Evolutionary conservation across 2,888 invertebrate genomes (phyloP), one percentile per base, ranked within the genome.

Genomic region (Keiferia lycopersicella): DNA sequence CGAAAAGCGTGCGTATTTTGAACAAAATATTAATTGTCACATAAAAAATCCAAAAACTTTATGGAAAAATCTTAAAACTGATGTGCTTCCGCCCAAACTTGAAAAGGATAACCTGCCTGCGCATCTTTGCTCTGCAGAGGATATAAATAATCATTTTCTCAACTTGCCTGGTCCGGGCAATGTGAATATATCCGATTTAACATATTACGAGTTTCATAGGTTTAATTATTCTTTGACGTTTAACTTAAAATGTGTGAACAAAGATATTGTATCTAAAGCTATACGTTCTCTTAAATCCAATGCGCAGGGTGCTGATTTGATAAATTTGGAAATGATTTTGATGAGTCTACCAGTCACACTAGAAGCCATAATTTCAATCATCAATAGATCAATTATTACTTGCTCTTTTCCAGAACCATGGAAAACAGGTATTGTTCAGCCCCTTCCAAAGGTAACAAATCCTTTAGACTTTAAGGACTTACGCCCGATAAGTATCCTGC

Each of bases 401-500:
- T 12, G 30, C 30, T 38, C 34, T 2, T 73, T 70, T 61, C 74
- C 74, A 8, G 60, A 62, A 4, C 22, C 51, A 0, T 75, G 74
- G 73, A 73, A 75, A 57, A 62, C 30, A 3, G 71, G 73, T 0
- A 6, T 73, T 10, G 63, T 77, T 8, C 48, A 30, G 11, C 73
- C 74, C 0, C 48, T 78, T 8, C 71, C 72, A 0, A 78, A 78
- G 63, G 64, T 39, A n/a, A 61, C 56, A 34, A 65, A 64, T 22
- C 69, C 72, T 0, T 71, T 8, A 34, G 34, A 34, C 8, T 34
- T 34, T 34, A 34, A 34, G 8, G 34, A 34, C 34, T 10, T 34
- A 34, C 26, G 74, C 7, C 73, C 76, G 0, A 72, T 78, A 2
- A 69, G 73, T n/a, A 63, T 66, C 18, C 39, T 65, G 2, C 65